phyloP scores from a whole-genome alignment of 2,113 vertebrate genomes.

The Struthidea cinerea region DNA sequence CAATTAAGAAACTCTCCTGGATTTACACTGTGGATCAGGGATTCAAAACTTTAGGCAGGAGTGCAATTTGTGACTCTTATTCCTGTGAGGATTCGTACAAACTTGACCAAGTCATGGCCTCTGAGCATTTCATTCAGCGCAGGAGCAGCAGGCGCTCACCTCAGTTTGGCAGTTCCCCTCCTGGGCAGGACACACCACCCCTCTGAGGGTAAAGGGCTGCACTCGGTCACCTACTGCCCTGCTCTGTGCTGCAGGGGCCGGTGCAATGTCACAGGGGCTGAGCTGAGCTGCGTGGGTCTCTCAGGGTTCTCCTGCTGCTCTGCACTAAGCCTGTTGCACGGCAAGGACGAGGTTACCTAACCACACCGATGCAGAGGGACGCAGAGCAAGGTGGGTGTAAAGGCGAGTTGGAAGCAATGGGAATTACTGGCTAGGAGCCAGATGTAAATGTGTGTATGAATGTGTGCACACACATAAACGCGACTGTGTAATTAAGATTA shows the following conservation, averaged over 20 bases:
- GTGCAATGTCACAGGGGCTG: neutral
- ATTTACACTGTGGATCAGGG: neutral
- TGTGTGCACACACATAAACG: neutral
- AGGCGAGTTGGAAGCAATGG: neutral
- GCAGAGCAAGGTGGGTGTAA: neutral
- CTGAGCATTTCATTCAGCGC: neutral
- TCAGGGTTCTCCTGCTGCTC: neutral
- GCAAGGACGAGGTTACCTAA: neutral
- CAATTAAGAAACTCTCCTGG: neutral
- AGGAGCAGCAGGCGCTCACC: neutral
- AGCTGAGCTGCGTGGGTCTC: neutral
- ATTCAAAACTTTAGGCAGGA: neutral
- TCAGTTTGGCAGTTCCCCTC: neutral
- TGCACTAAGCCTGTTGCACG: neutral
- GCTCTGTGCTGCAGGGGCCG: accelerated
- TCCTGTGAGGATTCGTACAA: neutral
- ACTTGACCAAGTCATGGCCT: neutral
- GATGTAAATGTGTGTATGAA: neutral
- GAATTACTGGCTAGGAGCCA: neutral
- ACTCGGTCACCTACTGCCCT: neutral
- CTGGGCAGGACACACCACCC: neutral
- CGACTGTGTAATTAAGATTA: neutral
- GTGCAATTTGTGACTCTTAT: neutral
- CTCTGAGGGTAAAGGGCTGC: neutral
- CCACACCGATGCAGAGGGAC: accelerated